Conservation (phyloP, 2,113 vertebrate species). For the Peucedramus taeniatus region DNA sequence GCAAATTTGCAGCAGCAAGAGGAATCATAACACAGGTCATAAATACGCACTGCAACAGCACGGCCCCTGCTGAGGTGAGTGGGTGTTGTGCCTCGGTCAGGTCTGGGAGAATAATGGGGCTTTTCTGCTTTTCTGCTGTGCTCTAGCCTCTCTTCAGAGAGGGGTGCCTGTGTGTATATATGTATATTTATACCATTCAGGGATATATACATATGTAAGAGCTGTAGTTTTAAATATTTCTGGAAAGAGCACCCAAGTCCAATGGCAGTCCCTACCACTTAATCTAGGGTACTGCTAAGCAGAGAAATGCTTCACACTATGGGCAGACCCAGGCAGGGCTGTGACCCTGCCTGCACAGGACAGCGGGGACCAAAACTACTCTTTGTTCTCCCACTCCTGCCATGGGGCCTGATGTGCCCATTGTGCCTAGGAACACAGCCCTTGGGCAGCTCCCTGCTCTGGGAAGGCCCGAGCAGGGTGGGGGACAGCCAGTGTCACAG, state of each 20-base stretch:
- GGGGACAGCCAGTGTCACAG: background rate
- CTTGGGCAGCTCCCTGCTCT: rapidly evolving
- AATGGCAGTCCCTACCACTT: background rate
- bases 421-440: background rate
- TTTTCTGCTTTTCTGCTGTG: background rate
- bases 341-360: background rate
- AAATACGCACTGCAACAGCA: background rate
- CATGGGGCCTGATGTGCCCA: rapidly evolving
- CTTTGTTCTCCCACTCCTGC: background rate
- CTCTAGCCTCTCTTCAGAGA: background rate
- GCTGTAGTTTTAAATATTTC: background rate
- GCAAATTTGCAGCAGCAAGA: background rate
- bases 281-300: background rate
- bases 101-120: background rate
- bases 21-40: background rate
- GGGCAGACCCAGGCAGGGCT: background rate
- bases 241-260: background rate
- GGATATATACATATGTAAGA: background rate
- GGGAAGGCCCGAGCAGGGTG: background rate
- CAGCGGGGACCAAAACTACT: background rate
- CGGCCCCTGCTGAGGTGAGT: background rate
- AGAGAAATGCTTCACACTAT: background rate
- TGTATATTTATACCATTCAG: background rate
- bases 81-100: background rate
- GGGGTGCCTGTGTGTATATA: rapidly evolving